phyloP scores from a whole-genome alignment of 2,113 vertebrate species.

The Fregetta grallaria region DNA sequence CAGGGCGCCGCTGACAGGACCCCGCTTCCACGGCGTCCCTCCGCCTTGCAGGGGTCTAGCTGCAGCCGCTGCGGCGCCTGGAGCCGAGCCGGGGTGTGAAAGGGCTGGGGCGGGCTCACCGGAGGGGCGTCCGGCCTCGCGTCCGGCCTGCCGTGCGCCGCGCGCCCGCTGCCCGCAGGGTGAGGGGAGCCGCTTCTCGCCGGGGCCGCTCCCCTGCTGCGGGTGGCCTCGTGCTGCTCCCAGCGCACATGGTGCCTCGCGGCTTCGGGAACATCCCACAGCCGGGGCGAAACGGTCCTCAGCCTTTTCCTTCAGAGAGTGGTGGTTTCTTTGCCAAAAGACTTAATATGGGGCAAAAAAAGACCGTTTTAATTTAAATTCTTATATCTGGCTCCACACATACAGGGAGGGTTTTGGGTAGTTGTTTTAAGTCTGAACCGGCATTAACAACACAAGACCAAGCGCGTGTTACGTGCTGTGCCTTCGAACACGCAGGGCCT shows the following conservation, averaged over 20 bases:
- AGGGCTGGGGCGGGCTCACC: background rate
- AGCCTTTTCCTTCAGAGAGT: background rate
- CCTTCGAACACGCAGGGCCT: background rate
- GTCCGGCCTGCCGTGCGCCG: fast-evolving
- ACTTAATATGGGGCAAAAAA: background rate
- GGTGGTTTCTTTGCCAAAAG: background rate
- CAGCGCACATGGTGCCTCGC: fast-evolving
- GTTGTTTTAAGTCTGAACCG: background rate
- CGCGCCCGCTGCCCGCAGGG: fast-evolving
- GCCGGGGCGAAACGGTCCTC: fast-evolving
- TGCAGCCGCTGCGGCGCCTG: fast-evolving
- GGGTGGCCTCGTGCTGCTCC: background rate
- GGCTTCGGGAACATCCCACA: fast-evolving
- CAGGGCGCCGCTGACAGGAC: background rate
- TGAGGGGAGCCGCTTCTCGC: fast-evolving
- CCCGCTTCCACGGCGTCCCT: fast-evolving
- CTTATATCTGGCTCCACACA: background rate
- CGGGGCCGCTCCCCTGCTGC: fast-evolving
- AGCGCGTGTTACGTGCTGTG: background rate
- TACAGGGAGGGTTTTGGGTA: background rate
- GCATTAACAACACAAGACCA: background rate
- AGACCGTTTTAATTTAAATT: background rate
- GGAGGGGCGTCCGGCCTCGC: background rate
- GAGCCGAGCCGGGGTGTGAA: fast-evolving
- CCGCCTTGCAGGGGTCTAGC: fast-evolving